Conservation (phyloP, 2,797 vertebrate genomes). For the Sardinella longiceps region DNA sequence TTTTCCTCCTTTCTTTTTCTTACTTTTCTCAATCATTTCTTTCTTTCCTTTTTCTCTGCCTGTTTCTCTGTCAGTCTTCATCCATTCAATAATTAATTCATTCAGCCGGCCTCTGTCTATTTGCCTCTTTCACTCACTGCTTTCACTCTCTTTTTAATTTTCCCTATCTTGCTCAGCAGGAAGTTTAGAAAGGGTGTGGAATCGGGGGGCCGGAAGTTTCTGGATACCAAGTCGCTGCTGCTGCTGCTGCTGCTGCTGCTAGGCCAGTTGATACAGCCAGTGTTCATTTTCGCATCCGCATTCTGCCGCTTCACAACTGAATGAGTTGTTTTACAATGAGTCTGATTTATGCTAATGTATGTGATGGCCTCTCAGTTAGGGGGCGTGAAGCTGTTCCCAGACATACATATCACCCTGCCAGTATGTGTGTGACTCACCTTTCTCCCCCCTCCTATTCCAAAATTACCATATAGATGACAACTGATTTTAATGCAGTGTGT, state of each 20-base stretch:
- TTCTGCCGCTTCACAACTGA: conserved; percentile 3
- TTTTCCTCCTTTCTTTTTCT: neutral
- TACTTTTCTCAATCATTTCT: too few relatives aligned
- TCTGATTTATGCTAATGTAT: conserved; percentile 48
- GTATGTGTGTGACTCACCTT: conserved; percentile 46
- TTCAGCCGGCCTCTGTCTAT: neutral
- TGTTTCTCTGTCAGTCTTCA: neutral
- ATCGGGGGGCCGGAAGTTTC: neutral
- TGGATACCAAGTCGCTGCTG: neutral
- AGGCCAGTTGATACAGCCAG: neutral
- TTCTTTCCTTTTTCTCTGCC: neutral
- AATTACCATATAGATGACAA: conserved; percentile 58
- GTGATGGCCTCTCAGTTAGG: conserved; percentile 45
- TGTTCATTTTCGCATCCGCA: neutral
- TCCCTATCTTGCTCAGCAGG: neutral
- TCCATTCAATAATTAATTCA: neutral
- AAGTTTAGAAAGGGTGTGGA: conserved; percentile 1
- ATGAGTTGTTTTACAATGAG: conserved; percentile 30
- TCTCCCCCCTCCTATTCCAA: conserved; percentile 49
- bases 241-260: too few relatives aligned
- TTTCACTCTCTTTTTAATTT: neutral
- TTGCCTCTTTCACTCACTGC: neutral
- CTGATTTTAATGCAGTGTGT: conserved; percentile 51
- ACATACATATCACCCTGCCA: conserved; percentile 10
- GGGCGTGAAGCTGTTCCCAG: conserved; percentile 23